Percentiles rank a stretch among this genome's conserved stretches.
phyloP scores from a whole-genome alignment of 2,888 invertebrate species.

The Callosobruchus maculatus region DNA sequence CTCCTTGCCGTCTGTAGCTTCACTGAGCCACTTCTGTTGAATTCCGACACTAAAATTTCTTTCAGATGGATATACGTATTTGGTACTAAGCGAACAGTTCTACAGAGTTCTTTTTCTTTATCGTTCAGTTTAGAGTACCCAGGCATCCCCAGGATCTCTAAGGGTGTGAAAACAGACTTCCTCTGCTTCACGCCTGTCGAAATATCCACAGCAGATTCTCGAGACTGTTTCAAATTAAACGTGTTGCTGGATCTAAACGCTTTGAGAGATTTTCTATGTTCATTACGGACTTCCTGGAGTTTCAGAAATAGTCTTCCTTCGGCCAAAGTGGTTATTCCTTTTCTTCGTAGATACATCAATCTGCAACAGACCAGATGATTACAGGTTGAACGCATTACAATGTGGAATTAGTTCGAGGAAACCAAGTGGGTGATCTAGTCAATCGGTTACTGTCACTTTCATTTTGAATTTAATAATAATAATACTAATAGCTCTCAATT shows the following conservation, averaged over 20 bases:
- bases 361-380: too few relatives aligned
- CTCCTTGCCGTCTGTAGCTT: slow-evolving; percentile 77
- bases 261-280: slow-evolving; percentile 53
- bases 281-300: slow-evolving; percentile 59
- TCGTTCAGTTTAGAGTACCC: slow-evolving; percentile 69
- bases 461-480: too few relatives aligned
- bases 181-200: slow-evolving; percentile 34
- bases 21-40: slow-evolving; percentile 69
- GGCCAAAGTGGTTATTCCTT: slow-evolving; percentile 66
- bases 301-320: slow-evolving; percentile 64
- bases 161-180: slow-evolving; percentile 51
- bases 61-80: slow-evolving; percentile 77
- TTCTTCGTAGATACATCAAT: slow-evolving; percentile 63
- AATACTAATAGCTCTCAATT: too few relatives aligned
- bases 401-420: too few relatives aligned
- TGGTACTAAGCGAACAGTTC: slow-evolving; percentile 70
- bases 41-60: slow-evolving; percentile 68
- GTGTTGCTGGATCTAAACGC: slow-evolving; percentile 39
- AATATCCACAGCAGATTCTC: slow-evolving; percentile 18
- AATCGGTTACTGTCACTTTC: too few relatives aligned
- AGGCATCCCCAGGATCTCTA: slow-evolving; percentile 71
- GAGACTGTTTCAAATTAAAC: slow-evolving; percentile 36
- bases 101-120: slow-evolving; percentile 75
- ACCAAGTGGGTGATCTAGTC: too few relatives aligned
- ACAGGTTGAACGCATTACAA: too few relatives aligned